Conservation (phyloP, 2,797 vertebrate genomes). For the Coranthus polyacanthus region DNA sequence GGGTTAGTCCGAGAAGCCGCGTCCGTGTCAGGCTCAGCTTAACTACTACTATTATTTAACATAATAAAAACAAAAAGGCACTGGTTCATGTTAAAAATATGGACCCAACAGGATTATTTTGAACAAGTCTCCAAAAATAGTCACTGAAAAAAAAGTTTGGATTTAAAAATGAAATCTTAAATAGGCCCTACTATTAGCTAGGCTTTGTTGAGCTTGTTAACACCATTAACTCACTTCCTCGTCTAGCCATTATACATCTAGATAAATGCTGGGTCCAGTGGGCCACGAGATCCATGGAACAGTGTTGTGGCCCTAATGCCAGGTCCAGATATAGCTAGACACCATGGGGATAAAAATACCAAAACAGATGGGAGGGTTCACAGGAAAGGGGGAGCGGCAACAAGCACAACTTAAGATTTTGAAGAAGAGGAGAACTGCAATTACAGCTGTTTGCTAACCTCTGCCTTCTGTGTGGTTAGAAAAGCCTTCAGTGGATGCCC, state of each 20-base stretch:
- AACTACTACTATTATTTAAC: not conserved
- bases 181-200: conserved; percentile 9
- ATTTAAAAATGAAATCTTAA: conserved; percentile 13
- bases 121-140: not conserved
- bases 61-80: not conserved
- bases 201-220: conserved; percentile 32
- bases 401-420: conserved; percentile 69
- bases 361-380: conserved; percentile 79
- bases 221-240: conserved; percentile 54
- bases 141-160: not conserved
- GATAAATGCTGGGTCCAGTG: conserved; percentile 52
- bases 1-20: conserved; percentile 37
- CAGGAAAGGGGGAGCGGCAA: conserved; percentile 61
- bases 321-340: conserved; percentile 81
- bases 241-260: conserved; percentile 39
- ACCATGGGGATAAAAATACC: conserved; percentile 82
- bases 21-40: not conserved
- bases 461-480: conserved; percentile 73
- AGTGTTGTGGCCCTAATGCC: conserved; percentile 67
- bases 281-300: conserved; percentile 48
- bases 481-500: conserved; percentile 68
- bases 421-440: conserved; percentile 70
- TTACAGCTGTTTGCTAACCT: conserved; percentile 80
- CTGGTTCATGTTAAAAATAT: not conserved
- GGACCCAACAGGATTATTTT: not conserved